Base-by-base conservation (phyloP, 2,113 vertebrate species). In the Nyctibius bracteatus region DNA sequence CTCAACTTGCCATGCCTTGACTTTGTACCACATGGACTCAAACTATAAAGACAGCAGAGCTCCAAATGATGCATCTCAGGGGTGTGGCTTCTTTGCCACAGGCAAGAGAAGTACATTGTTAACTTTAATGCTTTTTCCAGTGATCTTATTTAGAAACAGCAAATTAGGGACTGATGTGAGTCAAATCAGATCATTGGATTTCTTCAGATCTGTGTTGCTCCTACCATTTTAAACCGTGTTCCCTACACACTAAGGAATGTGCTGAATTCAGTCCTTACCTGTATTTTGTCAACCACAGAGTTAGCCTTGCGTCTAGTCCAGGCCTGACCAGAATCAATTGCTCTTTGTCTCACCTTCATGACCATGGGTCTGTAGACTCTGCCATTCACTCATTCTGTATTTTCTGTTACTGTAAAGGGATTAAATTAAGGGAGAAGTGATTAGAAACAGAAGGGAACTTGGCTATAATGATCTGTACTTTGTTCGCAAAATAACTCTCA, bases 381-480 rank as follows among this genome's bases (percentile, higher is more conserved):
- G 87, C 67, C 70, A 66, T 94, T 96, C 71, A 67, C 49, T 94
- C 49, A 66, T 93, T 91, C 92, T 94, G 73, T 80, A 91, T 74
- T 81, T 87, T 91, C 51, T 92, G 49, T 75, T 85, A 33, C 62
- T 65, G 41, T 89, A 87, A 90, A 62, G 41, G 65, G 70, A 90
- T 79, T 90, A 95, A 96, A 93, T 91, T 88, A 88, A 90, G 71
- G 54, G 37, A 70, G 54, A 86, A 85, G 25, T 88, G 52, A 97
- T 96, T 92, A 92, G 88, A 94, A 97, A 83, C 93, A 96, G 95
- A 95, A 96, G 47, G 59, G 24, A 81, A 72, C 65, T 96, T 58
- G 25, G 24, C 61, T 97, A 94, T 95, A 96, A 87, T 92, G 84
- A 70, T 92, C 79, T 91, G 84, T 88, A 66, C 59, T 94, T 90